These are phyloP conservation scores for Saturnia japonica DNA, from an alignment of 2,888 invertebrate genomes.

Conservation along the genomic window DNA sequence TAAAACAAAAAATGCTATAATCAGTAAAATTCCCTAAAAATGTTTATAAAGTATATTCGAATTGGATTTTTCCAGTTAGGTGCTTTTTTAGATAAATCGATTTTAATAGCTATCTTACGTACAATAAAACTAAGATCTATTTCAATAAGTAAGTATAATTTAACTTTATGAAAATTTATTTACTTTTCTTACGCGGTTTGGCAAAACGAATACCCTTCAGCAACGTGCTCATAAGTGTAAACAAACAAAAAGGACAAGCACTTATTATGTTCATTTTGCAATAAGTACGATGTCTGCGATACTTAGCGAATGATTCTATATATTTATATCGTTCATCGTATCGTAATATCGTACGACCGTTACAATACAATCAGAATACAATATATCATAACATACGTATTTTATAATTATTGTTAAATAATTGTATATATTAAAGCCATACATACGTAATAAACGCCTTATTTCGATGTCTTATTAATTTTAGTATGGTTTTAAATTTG, in stretches of 20 bases:
- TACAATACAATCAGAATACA: neutral
- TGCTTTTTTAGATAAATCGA: neutral
- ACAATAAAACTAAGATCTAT: neutral
- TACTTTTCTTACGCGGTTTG: neutral
- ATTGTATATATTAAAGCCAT: no score
- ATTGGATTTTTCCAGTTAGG: neutral
- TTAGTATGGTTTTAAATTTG: no score
- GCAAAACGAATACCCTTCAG: neutral
- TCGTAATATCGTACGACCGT: neutral
- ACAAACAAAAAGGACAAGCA: constrained; percentile 13
- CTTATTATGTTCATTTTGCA: constrained; percentile 7
- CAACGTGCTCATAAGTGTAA: neutral
- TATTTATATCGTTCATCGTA: neutral
- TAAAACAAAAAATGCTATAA: neutral
- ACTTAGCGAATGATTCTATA: constrained; percentile 1
- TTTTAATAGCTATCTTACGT: neutral
- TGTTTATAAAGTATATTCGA: neutral
- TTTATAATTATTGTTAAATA: neutral
- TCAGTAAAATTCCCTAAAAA: neutral
- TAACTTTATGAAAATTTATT: neutral
- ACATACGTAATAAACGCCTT: no score
- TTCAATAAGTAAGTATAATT: neutral
- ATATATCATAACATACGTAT: neutral
- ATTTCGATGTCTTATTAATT: no score
- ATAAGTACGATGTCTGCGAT: neutral